Percentiles rank a stretch among this genome's conserved stretches.
Evolutionary conservation across 2,888 invertebrate genomes (phyloP).

Genomic region (Temnothorax rugatulus): DNA sequence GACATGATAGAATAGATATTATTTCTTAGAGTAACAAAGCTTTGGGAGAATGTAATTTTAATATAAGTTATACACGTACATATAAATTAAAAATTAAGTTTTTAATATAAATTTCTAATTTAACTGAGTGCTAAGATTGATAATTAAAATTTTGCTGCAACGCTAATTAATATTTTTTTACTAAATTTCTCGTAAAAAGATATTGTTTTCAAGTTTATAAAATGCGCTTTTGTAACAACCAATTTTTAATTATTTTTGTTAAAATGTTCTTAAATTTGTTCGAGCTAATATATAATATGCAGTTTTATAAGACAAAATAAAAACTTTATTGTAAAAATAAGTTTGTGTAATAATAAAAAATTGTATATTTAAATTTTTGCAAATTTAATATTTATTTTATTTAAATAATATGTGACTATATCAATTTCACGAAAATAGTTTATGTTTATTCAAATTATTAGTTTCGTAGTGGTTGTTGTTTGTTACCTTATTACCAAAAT

Average conservation of each 20-base stretch:
- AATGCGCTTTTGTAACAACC: not conserved
- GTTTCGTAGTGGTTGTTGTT: not conserved
- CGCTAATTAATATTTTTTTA: not conserved
- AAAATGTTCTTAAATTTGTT: not conserved
- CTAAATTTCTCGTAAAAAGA: not conserved
- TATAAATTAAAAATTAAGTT: not conserved
- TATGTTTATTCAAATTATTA: not conserved
- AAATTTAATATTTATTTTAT: not conserved
- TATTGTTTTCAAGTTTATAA: not conserved
- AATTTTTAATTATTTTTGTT: not conserved
- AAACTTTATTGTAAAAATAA: not conserved
- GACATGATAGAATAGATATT: not conserved
- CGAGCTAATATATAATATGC: not conserved
- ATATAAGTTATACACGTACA: not conserved
- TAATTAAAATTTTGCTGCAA: not conserved
- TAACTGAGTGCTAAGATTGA: not conserved
- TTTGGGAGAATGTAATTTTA: not conserved
- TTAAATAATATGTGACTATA: not conserved
- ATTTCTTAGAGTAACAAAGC: not conserved
- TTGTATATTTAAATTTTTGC: not conserved
- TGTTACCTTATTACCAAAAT: not conserved
- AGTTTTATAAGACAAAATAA: not conserved
- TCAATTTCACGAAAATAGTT: not conserved
- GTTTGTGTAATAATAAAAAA: not conserved
- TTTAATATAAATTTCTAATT: slow-evolving; percentile 18